Evolutionary conservation across 2,113 vertebrate species (phyloP).

Genomic region (Oncorhynchus keta): DNA sequence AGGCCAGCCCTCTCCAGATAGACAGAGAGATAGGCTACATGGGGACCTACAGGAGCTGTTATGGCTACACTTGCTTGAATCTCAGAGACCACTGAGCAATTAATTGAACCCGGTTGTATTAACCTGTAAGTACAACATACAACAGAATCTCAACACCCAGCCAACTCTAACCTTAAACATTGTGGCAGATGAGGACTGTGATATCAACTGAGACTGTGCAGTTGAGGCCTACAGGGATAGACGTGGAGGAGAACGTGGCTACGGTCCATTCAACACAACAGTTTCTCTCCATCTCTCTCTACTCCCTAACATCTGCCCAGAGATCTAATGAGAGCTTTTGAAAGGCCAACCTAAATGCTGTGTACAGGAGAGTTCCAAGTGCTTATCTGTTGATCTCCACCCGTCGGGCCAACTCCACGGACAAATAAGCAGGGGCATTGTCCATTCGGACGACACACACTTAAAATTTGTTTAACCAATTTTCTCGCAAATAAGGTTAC

Average conservation of each 20-base stretch:
- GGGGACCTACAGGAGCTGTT: not conserved
- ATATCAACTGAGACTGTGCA: not conserved
- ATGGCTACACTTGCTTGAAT: not conserved
- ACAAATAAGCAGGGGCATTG: conserved; percentile 54
- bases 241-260: not conserved
- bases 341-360: conserved; percentile 3
- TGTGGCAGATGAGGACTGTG: not conserved
- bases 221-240: not conserved
- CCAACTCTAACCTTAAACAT: not conserved
- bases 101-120: not conserved
- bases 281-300: conserved; percentile 24
- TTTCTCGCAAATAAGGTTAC: conserved; percentile 59
- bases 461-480: conserved; percentile 64
- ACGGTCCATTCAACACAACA: not conserved
- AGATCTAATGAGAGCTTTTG: conserved; percentile 13
- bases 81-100: not conserved
- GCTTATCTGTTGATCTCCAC: conserved; percentile 32
- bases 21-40: too few relatives aligned
- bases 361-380: conserved; percentile 6
- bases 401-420: conserved; percentile 10
- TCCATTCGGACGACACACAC: conserved; percentile 36
- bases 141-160: not conserved
- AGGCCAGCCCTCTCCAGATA: not conserved
- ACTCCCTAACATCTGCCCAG: conserved; percentile 2
- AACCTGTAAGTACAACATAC: not conserved